Percentiles rank a stretch among this genome's conserved stretches.
These are phyloP conservation scores for Hydriomena furcata DNA, from an alignment of 2,888 invertebrate genomes.

Conservation along the genomic window DNA sequence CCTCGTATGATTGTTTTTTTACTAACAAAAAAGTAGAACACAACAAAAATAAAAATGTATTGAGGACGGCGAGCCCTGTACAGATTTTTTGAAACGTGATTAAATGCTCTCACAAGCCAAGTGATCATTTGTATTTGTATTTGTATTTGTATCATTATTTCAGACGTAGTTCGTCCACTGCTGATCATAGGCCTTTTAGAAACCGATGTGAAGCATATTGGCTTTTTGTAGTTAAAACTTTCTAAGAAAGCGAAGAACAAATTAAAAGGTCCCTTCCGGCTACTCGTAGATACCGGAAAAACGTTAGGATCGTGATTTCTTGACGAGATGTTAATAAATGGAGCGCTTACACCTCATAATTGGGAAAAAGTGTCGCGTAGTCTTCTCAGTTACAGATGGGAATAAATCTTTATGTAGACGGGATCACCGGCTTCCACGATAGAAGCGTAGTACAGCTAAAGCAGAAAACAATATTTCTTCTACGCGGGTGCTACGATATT, in stretches of 20 bases:
- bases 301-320: conserved; percentile 61
- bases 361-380: conserved; percentile 81
- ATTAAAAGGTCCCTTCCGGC: conserved; percentile 20
- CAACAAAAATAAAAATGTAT: too few species aligned
- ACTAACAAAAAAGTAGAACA: too few species aligned
- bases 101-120: too few species aligned
- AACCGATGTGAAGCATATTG: conserved; percentile 38
- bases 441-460: conserved; percentile 4
- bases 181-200: too few species aligned
- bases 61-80: too few species aligned
- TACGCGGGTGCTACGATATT: neutral
- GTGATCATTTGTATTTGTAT: too few species aligned
- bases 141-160: too few species aligned
- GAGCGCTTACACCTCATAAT: conserved; percentile 79
- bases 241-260: conserved; percentile 30
- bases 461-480: conserved; percentile 7
- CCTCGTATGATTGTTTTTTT: too few species aligned
- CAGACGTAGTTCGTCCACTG: too few species aligned
- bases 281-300: conserved; percentile 30
- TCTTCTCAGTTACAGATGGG: conserved; percentile 80
- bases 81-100: too few species aligned
- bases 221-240: conserved; percentile 49
- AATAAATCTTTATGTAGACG: conserved; percentile 82
- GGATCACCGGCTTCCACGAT: conserved; percentile 48
- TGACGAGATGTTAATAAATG: conserved; percentile 81